A percentile compares a stretch with the other conserved stretches of the same genome.
Conservation (phyloP, 2,113 vertebrate species). For the Beaufortia kweichowensis region DNA sequence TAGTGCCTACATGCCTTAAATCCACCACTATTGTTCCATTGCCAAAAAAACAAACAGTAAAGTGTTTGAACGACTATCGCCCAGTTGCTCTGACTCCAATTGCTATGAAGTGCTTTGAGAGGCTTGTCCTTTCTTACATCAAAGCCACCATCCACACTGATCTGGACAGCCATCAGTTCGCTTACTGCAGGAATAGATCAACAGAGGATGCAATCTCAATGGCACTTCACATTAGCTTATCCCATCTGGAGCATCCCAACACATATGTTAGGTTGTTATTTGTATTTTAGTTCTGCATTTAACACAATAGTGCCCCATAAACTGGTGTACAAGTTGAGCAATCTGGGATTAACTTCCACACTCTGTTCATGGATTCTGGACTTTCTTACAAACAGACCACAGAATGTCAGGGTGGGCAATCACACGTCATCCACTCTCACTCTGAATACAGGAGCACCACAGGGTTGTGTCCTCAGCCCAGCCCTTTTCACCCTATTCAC, state of each 20-base stretch:
- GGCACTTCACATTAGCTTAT: not conserved
- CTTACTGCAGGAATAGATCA: not conserved
- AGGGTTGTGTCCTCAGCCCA: not conserved
- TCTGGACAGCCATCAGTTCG: constrained; percentile 8
- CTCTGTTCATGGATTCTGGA: constrained; percentile 17
- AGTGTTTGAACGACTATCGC: not conserved
- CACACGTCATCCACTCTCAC: constrained; percentile 10
- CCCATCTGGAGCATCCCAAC: no score
- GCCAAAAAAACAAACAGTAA: constrained; percentile 25
- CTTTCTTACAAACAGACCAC: constrained; percentile 12
- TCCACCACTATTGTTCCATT: constrained; percentile 13
- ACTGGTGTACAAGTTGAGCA: constrained; percentile 5
- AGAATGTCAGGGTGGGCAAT: constrained; percentile 1
- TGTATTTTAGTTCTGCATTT: constrained; percentile 9
- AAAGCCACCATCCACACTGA: not conserved
- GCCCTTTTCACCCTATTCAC: not conserved
- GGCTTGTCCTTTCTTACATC: constrained; percentile 3
- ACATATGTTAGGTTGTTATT: constrained; percentile 5
- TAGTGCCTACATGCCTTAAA: constrained; percentile 8
- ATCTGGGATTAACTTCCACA: not conserved
- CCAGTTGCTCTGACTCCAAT: constrained; percentile 22
- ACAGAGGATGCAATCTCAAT: constrained; percentile 11
- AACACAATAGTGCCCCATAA: constrained; percentile 7
- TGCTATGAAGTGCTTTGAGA: constrained; percentile 35
- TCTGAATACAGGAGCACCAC: constrained; percentile 21